Conservation (phyloP, 1,140 invertebrate species). For the Acyrthosiphon pisum region DNA sequence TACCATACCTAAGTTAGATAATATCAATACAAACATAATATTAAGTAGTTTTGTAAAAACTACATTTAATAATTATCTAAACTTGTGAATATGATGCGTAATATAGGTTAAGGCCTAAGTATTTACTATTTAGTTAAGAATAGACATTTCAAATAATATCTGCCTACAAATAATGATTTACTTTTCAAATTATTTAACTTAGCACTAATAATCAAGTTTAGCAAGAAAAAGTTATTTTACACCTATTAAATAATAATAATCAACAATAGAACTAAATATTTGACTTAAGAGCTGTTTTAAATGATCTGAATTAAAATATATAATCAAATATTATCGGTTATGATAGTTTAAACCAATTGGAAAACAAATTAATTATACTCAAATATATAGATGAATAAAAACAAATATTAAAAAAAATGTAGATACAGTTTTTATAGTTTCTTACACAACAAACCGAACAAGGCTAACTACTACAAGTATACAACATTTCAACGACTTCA, state of each 20-base stretch:
- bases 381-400: background rate
- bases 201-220: too few species aligned
- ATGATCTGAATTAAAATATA: too few species aligned
- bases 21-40: background rate
- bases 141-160: background rate
- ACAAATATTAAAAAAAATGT: background rate
- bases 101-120: background rate
- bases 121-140: background rate
- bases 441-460: background rate
- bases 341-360: background rate
- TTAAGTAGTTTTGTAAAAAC: background rate
- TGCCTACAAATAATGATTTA: background rate
- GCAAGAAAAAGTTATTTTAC: too few species aligned
- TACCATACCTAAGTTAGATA: background rate
- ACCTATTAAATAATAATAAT: too few species aligned
- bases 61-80: background rate
- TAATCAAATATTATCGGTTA: background rate
- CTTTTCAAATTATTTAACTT: too few species aligned
- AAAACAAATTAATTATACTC: background rate
- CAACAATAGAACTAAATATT: too few species aligned
- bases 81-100: background rate
- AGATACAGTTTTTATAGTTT: background rate
- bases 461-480: background rate
- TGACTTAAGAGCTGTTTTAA: too few species aligned
- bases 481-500: background rate